These are phyloP conservation scores for Hippocampus guttulatus DNA, from an alignment of 2,113 vertebrate genomes.

Conservation along the genomic window DNA sequence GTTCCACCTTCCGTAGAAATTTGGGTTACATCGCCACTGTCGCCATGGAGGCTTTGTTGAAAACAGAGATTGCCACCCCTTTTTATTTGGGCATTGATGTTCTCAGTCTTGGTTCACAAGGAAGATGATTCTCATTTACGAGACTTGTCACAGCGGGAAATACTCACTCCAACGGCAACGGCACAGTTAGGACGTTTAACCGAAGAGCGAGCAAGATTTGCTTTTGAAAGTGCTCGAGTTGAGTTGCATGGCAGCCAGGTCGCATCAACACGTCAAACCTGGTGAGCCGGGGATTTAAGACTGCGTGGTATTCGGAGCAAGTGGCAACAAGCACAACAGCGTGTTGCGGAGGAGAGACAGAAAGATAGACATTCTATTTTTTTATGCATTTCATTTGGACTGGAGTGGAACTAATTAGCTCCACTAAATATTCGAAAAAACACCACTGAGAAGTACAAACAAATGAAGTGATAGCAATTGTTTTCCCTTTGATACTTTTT, in stretches of 20 bases:
- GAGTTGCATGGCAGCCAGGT: neutral
- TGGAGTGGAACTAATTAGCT: too few relatives aligned
- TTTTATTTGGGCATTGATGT: neutral
- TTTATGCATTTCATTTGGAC: too few relatives aligned
- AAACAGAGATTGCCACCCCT: neutral
- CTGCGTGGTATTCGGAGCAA: neutral
- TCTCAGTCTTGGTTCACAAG: neutral
- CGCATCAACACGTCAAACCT: conserved; percentile 1
- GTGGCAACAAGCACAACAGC: neutral
- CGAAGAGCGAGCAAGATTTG: neutral
- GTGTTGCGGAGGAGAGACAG: neutral
- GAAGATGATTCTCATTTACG: neutral
- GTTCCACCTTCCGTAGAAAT: neutral
- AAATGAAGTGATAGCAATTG: too few relatives aligned
- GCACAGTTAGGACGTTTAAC: neutral
- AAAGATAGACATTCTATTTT: too few relatives aligned
- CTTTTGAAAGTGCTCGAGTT: neutral
- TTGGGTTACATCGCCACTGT: neutral
- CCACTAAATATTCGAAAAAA: too few relatives aligned
- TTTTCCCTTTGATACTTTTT: neutral
- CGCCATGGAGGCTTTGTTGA: neutral
- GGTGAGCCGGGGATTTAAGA: neutral
- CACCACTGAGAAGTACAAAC: too few relatives aligned
- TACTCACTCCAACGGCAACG: neutral
- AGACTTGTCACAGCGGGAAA: neutral